phyloP scores from a whole-genome alignment of 2,888 invertebrate genomes.

The Chymomyza fuscimana region DNA sequence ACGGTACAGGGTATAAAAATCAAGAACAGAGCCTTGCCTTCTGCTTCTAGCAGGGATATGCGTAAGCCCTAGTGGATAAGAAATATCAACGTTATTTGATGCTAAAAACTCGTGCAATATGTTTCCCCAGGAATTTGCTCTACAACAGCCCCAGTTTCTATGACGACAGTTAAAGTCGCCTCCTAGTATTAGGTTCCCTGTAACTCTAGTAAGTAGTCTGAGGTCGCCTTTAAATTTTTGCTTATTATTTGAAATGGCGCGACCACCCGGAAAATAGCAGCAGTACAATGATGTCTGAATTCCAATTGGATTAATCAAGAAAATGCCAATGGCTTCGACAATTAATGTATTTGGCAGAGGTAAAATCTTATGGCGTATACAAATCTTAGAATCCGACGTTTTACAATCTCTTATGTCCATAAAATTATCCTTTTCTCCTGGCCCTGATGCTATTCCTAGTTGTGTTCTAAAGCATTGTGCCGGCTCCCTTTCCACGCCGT shows the following conservation, averaged over 20 bases:
- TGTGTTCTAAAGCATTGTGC: no score
- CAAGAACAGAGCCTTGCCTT: background rate
- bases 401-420: no score
- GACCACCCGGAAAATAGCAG: slow-evolving; percentile 4
- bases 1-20: no score
- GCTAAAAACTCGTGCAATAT: background rate
- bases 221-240: slow-evolving; percentile 4
- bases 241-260: background rate
- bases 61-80: background rate
- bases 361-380: slow-evolving; percentile 2
- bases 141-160: background rate
- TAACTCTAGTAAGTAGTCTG: background rate
- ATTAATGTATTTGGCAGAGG: slow-evolving; percentile 2
- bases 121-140: background rate
- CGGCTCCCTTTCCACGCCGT: no score
- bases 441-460: no score
- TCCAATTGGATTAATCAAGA: background rate
- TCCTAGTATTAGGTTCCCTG: background rate
- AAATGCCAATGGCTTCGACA: slow-evolving; percentile 3
- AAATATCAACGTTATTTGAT: background rate
- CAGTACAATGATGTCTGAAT: background rate
- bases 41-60: background rate
- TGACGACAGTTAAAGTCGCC: background rate
- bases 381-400: no score
- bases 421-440: no score